A percentile compares a stretch with the other conserved stretches of the same genome.
Evolutionary conservation across 2,113 vertebrate genomes (phyloP).

Genomic region (Physeter macrocephalus): DNA sequence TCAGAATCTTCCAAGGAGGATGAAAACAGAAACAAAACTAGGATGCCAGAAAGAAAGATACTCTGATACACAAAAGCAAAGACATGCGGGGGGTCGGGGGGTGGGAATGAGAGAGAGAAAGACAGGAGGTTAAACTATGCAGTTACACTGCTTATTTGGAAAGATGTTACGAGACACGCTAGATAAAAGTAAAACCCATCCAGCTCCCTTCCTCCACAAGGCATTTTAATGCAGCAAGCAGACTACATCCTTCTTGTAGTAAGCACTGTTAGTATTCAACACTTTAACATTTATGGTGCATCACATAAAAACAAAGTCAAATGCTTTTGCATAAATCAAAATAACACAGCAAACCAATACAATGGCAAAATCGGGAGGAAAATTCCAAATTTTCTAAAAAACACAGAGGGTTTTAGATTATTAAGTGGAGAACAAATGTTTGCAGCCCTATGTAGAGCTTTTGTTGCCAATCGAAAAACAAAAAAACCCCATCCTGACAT

Average conservation of each 20-base stretch:
- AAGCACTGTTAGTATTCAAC: not conserved
- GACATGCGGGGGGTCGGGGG: not conserved
- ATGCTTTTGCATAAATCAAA: constrained; percentile 1
- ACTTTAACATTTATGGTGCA: not conserved
- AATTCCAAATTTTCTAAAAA: not conserved
- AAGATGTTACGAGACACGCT: not conserved
- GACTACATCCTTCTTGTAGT: not conserved
- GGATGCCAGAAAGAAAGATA: not conserved
- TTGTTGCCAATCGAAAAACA: constrained; percentile 24
- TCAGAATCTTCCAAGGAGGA: not conserved
- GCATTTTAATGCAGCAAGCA: not conserved
- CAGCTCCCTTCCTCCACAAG: not conserved
- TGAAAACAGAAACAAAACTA: not conserved
- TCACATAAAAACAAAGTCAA: constrained; percentile 36
- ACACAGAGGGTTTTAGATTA: not conserved
- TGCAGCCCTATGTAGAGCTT: not conserved
- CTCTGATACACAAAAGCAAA: not conserved
- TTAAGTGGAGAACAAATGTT: not conserved
- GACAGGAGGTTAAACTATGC: not conserved
- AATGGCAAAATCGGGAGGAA: constrained; percentile 31
- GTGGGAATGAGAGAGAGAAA: not conserved
- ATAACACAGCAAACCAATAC: not conserved
- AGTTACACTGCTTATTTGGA: not conserved
- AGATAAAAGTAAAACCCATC: not conserved
- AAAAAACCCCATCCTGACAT: not conserved